Evolutionary conservation across 2,888 invertebrate genomes (phyloP).

Genomic region (Chrysina gloriosa): DNA sequence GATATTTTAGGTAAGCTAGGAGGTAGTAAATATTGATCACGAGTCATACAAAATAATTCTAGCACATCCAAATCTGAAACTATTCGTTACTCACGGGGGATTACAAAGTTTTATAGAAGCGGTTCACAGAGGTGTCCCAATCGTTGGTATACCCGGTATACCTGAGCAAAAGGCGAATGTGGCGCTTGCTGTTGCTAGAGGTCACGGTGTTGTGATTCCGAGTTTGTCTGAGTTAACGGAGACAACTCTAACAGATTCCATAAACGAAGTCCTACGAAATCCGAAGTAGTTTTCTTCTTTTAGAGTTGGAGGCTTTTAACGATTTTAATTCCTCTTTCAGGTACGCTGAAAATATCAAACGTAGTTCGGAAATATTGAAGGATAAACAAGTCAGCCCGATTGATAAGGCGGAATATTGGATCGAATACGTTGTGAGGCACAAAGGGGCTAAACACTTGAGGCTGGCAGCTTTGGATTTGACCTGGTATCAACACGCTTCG

Average conservation of each 20-base stretch:
- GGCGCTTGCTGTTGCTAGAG: background rate
- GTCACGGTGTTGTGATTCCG: conserved; percentile 12
- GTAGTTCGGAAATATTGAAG: conserved; percentile 49
- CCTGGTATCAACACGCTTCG: conserved; percentile 52
- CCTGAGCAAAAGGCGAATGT: conserved; percentile 27
- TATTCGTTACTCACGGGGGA: conserved; percentile 37
- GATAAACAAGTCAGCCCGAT: conserved; percentile 52
- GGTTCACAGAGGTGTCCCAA: conserved; percentile 27
- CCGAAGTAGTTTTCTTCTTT: conserved; percentile 17
- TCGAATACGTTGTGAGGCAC: conserved; percentile 54
- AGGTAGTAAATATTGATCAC: background rate
- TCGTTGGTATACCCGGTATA: conserved; percentile 34
- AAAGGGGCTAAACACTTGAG: conserved; percentile 52
- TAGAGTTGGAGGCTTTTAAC: background rate
- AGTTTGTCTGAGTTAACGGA: background rate
- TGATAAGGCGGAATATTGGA: conserved; percentile 55
- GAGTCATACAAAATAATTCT: background rate
- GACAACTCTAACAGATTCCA: background rate
- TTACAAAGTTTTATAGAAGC: conserved; percentile 30
- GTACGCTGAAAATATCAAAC: conserved; percentile 48
- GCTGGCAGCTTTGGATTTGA: conserved; percentile 48
- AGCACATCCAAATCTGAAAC: conserved; percentile 35
- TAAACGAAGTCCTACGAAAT: conserved; percentile 18
- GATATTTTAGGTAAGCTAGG: conserved; percentile 47
- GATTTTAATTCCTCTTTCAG: conserved; percentile 10